Evolutionary conservation across 2,113 vertebrate species (phyloP), one percentile per base, ranked within the genome.

Genomic region (Neotoma lepida): DNA sequence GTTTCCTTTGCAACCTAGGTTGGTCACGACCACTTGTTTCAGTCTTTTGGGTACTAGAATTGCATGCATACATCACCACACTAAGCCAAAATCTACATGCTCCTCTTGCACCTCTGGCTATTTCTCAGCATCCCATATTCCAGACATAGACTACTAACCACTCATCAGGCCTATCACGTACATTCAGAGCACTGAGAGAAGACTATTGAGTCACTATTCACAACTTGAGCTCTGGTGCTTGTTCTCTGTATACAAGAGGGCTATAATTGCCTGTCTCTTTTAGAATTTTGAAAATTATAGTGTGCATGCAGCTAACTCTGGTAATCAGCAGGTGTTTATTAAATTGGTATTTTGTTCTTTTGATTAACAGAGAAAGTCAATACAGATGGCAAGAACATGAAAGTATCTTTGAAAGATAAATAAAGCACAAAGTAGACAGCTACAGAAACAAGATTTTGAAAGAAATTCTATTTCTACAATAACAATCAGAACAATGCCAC

Each of bases 391-490:
- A 89, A 9, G 74, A 86, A 88, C 13, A 90, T 58, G 56, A 78
- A 94, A 87, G 26, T 85, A 84, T 78, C 81, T 90, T 92, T 93
- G 46, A 92, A 97, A 80, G 28, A 95, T 76, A 93, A 91, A 95
- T 76, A 93, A 91, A 85, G 89, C 9, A 91, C 76, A 91, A 90
- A 66, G 44, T 64, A 80, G 73, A 56, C 0, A 91, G n/a, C n/a
- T 91, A 44, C 22, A 56, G 18, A 96, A 82, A 94, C 39, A 90
- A 90, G 41, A 81, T 63, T 78, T 89, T 89, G 61, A 90, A 84
- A 89, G n/a, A 93, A 90, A 39, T 70, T 91, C 84, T 86, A 92
- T 92, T 92, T 90, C 80, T 71, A 82, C 9, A 9, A 22, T 56
- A 78, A 86, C 9, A 93, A 89, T 70, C 49, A 90, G 54, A 96